Evolutionary conservation across 2,888 invertebrate species (phyloP).

Genomic region (Andricus quercusramuli): DNA sequence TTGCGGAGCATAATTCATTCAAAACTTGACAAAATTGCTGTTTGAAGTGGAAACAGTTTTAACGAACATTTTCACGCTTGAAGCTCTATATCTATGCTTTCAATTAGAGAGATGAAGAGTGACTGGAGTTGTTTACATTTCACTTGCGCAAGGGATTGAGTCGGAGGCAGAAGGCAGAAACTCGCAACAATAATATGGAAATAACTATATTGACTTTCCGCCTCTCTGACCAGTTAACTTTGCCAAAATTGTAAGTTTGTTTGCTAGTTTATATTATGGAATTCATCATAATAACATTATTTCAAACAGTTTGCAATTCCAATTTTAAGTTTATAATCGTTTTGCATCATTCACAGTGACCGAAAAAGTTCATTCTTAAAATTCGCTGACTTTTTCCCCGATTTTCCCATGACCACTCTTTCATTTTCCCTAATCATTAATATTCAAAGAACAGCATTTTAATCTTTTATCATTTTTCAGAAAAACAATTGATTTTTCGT

Average conservation of each 20-base stretch:
- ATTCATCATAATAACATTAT: neutral
- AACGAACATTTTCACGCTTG: neutral
- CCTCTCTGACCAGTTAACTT: neutral
- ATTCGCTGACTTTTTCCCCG: too few species aligned
- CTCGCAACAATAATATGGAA: neutral
- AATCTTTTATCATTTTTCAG: too few species aligned
- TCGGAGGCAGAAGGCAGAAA: neutral
- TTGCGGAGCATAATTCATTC: neutral
- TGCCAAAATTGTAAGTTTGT: neutral
- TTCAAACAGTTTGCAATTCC: neutral
- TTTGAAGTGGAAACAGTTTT: neutral
- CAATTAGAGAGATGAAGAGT: slow-evolving; percentile 17
- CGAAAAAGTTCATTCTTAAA: too few species aligned
- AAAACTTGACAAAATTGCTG: neutral
- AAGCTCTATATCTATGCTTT: neutral
- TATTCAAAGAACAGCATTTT: too few species aligned
- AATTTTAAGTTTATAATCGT: too few species aligned
- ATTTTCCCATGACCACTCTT: too few species aligned
- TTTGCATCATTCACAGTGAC: too few species aligned
- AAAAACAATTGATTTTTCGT: too few species aligned
- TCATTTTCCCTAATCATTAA: too few species aligned
- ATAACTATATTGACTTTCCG: slow-evolving; percentile 5
- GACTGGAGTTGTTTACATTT: neutral
- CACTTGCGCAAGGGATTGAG: neutral
- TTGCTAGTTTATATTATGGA: neutral